phyloP scores from a whole-genome alignment of 2,888 invertebrate species.

The Deroplatys truncata region DNA sequence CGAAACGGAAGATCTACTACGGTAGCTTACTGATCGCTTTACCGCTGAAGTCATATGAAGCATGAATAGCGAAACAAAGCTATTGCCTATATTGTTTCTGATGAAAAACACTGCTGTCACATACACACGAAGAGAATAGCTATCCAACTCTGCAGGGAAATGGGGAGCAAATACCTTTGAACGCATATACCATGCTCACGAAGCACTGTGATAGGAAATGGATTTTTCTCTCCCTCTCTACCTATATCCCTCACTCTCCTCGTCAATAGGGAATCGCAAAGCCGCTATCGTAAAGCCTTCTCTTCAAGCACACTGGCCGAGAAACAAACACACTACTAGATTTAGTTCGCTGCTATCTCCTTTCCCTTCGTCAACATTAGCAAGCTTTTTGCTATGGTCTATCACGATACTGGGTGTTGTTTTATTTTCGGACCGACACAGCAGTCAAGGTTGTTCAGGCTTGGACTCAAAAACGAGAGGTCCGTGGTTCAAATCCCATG shows the following conservation, averaged over 20 bases:
- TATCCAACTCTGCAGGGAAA: background rate
- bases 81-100: background rate
- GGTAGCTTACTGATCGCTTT: background rate
- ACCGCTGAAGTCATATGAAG: background rate
- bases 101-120: background rate
- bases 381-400: too few species aligned
- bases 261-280: background rate
- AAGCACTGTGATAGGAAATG: constrained; percentile 24
- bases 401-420: too few species aligned
- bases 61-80: background rate
- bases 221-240: constrained; percentile 19
- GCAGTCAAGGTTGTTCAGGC: too few species aligned
- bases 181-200: constrained; percentile 1
- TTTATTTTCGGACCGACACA: too few species aligned
- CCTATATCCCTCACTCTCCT: background rate
- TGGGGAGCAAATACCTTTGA: constrained; percentile 25
- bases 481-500: too few species aligned
- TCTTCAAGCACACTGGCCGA: background rate
- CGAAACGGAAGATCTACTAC: background rate
- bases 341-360: too few species aligned
- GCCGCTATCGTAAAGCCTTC: background rate
- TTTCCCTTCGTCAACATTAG: too few species aligned
- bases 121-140: background rate
- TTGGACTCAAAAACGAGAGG: too few species aligned
- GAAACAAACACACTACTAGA: background rate